Conservation (phyloP, 2,888 invertebrate species). For the Girardia tigrina region DNA sequence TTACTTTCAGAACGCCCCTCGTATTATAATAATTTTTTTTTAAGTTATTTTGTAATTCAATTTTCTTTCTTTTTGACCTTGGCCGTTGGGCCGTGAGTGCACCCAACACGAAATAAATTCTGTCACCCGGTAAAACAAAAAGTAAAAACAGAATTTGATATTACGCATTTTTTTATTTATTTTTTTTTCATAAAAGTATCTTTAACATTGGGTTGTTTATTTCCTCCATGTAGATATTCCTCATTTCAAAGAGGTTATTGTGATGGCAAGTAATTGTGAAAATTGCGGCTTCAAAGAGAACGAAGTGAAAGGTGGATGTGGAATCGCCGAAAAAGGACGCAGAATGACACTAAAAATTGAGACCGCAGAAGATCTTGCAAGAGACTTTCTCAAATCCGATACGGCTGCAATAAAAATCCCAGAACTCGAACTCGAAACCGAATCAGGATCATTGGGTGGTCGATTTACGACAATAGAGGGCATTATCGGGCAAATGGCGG, state of each 20-base stretch:
- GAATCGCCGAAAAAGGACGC: constrained; percentile 68
- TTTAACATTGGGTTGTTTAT: too few relatives aligned
- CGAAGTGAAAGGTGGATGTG: constrained; percentile 84
- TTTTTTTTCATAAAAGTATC: too few relatives aligned
- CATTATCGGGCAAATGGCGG: constrained; percentile 63
- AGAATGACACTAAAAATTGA: constrained; percentile 63
- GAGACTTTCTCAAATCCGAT: constrained; percentile 88
- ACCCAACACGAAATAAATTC: too few relatives aligned
- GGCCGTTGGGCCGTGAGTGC: too few relatives aligned
- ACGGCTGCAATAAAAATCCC: constrained; percentile 67
- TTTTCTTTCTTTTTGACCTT: too few relatives aligned
- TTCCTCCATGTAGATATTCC: too few relatives aligned
- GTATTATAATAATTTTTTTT: too few relatives aligned
- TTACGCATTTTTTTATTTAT: too few relatives aligned
- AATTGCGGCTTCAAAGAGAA: constrained; percentile 76
- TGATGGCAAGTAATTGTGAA: constrained; percentile 89
- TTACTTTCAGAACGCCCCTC: too few relatives aligned
- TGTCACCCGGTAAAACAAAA: too few relatives aligned
- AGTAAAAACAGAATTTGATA: too few relatives aligned
- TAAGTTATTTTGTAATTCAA: too few relatives aligned
- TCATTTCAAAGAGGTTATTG: constrained; percentile 83
- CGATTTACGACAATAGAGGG: constrained; percentile 91
- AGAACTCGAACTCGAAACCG: constrained; percentile 67
- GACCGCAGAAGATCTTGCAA: constrained; percentile 63
- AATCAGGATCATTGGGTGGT: constrained; percentile 72